Evolutionary conservation across 2,113 vertebrate genomes (phyloP).

Genomic region (Microcebus ravelobensis): DNA sequence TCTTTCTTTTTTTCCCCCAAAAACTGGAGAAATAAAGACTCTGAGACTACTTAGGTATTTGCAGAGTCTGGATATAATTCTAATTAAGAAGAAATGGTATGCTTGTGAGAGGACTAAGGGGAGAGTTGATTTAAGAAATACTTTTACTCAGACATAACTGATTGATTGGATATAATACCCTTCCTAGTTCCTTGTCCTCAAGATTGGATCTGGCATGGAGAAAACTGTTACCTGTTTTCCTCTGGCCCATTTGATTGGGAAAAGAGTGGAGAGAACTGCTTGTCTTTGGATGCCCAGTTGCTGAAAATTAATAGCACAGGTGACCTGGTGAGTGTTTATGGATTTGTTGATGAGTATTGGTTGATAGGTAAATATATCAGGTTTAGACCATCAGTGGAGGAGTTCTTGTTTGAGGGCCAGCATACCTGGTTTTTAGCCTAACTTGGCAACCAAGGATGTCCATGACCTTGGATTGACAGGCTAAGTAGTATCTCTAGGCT

Average conservation of each 20-base stretch:
- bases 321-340: constrained; percentile 78
- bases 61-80: neutral
- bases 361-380: neutral
- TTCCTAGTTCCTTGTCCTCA: constrained; percentile 79
- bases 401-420: neutral
- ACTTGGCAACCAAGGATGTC: neutral
- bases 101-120: neutral
- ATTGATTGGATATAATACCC: neutral
- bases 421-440: neutral
- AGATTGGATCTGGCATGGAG: constrained; percentile 78
- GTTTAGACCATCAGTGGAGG: neutral
- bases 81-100: neutral
- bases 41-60: neutral
- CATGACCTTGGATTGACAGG: neutral
- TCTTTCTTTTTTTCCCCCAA: neutral
- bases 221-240: constrained; percentile 78
- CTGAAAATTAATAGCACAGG: constrained; percentile 77
- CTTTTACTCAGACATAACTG: neutral
- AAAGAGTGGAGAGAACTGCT: constrained; percentile 72
- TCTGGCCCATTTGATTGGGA: constrained; percentile 73
- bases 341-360: too few relatives aligned
- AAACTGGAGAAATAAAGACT: neutral
- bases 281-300: constrained; percentile 71
- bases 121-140: neutral
- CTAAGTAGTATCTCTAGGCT: neutral